phyloP scores from a whole-genome alignment of 2,888 invertebrate species.

The Drosophila cracens region DNA sequence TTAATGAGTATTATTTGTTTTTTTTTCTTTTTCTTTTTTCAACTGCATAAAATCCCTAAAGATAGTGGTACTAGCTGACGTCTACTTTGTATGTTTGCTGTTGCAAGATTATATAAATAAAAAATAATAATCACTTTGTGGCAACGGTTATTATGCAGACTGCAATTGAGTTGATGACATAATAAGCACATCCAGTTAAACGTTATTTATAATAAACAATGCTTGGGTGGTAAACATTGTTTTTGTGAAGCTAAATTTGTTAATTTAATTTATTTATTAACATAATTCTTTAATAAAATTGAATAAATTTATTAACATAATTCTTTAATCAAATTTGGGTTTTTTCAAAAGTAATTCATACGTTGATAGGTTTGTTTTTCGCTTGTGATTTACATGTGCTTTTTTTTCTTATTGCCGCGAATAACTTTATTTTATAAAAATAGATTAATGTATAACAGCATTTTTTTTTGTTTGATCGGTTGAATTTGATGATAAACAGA shows the following conservation, averaged over 20 bases:
- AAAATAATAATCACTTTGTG: neutral
- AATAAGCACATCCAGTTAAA: conserved; percentile 1
- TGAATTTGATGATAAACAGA: conserved; percentile 18
- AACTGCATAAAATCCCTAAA: conserved; percentile 27
- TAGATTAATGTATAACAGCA: neutral
- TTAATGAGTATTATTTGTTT: conserved; percentile 51
- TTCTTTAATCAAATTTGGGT: neutral
- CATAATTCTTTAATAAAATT: neutral
- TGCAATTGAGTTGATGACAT: neutral
- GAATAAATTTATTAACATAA: neutral
- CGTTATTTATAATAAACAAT: neutral
- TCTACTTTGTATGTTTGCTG: conserved; percentile 36
- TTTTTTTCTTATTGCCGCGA: neutral
- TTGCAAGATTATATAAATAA: conserved; percentile 30
- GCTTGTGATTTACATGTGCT: neutral
- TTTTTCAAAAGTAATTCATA: neutral
- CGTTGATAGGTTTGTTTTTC: neutral
- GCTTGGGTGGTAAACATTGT: neutral
- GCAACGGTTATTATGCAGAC: neutral
- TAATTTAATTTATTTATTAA: no score
- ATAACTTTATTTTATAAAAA: neutral
- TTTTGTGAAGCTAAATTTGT: no score
- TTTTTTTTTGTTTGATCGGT: neutral
- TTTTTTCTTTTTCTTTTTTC: conserved; percentile 17
- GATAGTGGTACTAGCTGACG: conserved; percentile 46